A percentile compares a stretch with the other conserved stretches of the same genome.
phyloP scores from a whole-genome alignment of 2,113 vertebrate genomes.

The Urocolius indicus region DNA sequence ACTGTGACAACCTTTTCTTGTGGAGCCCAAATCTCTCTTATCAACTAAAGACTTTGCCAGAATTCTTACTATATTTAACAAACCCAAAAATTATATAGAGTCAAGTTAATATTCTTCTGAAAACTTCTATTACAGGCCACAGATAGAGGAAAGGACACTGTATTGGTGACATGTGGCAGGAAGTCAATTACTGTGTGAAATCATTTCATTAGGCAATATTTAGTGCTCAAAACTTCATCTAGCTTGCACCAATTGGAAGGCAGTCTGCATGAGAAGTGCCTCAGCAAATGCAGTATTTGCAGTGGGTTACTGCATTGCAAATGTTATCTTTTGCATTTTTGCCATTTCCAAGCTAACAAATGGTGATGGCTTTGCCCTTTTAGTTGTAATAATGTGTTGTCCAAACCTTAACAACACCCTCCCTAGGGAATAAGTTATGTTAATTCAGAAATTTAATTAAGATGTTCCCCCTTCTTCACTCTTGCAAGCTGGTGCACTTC shows the following conservation, averaged over 20 bases:
- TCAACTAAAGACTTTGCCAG: constrained; percentile 36
- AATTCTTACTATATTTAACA: constrained; percentile 59
- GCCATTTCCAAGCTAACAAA: neutral
- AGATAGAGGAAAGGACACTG: constrained; percentile 28
- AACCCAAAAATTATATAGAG: constrained; percentile 47
- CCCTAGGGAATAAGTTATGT: neutral
- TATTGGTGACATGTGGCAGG: neutral
- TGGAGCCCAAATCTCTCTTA: constrained; percentile 23
- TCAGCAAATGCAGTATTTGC: neutral
- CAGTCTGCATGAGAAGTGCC: constrained; percentile 1
- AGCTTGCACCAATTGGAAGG: constrained; percentile 20
- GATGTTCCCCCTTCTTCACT: neutral
- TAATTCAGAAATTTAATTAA: constrained; percentile 13
- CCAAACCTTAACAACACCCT: neutral
- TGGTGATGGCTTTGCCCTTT: neutral
- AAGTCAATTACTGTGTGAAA: constrained; percentile 47
- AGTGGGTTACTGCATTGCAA: neutral
- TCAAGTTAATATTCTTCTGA: constrained; percentile 41
- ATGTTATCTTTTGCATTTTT: constrained; percentile 10
- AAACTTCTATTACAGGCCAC: constrained; percentile 28
- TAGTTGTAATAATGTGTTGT: neutral
- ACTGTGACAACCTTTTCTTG: neutral
- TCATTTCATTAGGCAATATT: constrained; percentile 40
- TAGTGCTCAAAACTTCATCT: neutral
- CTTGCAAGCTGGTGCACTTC: neutral